Evolutionary conservation across 1,140 invertebrate species (phyloP).

Genomic region (Trachymyrmex septentrionalis): DNA sequence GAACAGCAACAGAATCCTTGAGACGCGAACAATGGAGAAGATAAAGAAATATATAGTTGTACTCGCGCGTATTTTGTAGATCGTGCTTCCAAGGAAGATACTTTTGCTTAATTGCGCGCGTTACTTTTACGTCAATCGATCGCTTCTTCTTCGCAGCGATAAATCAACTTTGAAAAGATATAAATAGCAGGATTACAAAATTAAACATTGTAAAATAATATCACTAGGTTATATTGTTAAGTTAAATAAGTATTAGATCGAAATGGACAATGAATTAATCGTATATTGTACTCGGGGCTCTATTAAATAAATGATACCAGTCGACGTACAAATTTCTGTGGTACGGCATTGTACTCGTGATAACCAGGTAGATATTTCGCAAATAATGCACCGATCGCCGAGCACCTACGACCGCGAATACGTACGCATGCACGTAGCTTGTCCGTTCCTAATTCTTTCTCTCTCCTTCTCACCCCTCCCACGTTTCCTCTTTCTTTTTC

Average conservation of each 20-base stretch:
- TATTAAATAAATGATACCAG: constrained; percentile 45
- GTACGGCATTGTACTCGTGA: constrained; percentile 21
- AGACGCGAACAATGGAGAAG: constrained; percentile 35
- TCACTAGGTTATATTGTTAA: too few species aligned
- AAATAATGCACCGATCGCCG: constrained; percentile 61
- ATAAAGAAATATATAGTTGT: constrained; percentile 34
- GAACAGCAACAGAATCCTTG: constrained; percentile 34
- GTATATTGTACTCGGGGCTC: neutral
- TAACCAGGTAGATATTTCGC: constrained; percentile 48
- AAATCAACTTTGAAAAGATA: neutral
- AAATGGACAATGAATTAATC: neutral
- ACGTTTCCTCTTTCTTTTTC: constrained; percentile 58
- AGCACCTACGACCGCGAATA: constrained; percentile 41
- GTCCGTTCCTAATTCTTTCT: constrained; percentile 19
- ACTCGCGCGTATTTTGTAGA: neutral
- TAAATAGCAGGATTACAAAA: neutral
- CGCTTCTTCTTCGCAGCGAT: neutral
- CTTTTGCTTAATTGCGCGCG: neutral
- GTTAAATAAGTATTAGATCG: neutral
- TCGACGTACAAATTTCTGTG: constrained; percentile 45
- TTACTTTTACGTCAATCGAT: neutral
- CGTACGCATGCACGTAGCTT: constrained; percentile 52
- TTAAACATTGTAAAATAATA: neutral
- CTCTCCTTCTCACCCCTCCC: neutral
- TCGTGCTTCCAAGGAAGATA: neutral